These are phyloP conservation scores for Drosophila melanogaster DNA, from an alignment of 1,140 invertebrate genomes.

Conservation along the genomic window Release_6_plus_ISO1_MT NC_004354.4:2237001-2237500, in stretches of 20 bases:
- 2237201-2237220: conserved; percentile 35
- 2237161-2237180: conserved; percentile 33
- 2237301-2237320: conserved; percentile 12
- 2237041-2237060: conserved; percentile 11
- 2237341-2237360: conserved; percentile 43
- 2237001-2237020: conserved; percentile 28
- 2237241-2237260: conserved; percentile 64
- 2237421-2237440: conserved; percentile 71
- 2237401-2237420: conserved; percentile 34
- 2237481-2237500: conserved; percentile 12
- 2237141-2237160: conserved; percentile 71
- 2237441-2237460: conserved; percentile 84
- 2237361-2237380: conserved; percentile 51
- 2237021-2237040: background rate
- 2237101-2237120: conserved; percentile 44
- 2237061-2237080: conserved; percentile 42
- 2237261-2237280: conserved; percentile 69
- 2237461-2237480: conserved; percentile 84
- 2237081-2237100: conserved; percentile 16
- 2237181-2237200: conserved; percentile 49
- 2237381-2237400: conserved; percentile 18
- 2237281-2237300: conserved; percentile 25
- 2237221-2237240: conserved; percentile 27
- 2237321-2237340: conserved; percentile 22
- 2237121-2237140: conserved; percentile 36